Evolutionary conservation across 2,797 vertebrate species (phyloP).

Genomic region (Leuciscus waleckii): DNA sequence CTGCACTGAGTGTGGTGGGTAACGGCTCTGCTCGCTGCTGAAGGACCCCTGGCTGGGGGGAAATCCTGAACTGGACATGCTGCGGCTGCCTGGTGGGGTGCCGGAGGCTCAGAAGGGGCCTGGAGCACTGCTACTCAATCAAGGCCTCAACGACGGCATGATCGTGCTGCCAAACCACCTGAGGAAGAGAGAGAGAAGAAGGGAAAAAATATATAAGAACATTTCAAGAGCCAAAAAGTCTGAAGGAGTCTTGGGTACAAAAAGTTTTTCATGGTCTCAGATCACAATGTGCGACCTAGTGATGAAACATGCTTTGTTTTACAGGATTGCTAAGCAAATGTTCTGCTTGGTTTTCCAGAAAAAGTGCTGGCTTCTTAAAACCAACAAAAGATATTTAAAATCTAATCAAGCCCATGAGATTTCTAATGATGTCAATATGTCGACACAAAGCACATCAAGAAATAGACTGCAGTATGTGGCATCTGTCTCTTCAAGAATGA

Average conservation of each 20-base stretch:
- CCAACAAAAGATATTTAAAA: not conserved
- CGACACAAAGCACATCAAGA: too few species aligned
- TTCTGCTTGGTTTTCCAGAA: not conserved
- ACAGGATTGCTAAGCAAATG: not conserved
- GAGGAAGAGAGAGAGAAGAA: slow-evolving; percentile 57
- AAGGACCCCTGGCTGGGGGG: slow-evolving; percentile 96
- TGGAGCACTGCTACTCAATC: slow-evolving; percentile 73
- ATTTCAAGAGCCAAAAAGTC: not conserved
- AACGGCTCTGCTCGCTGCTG: slow-evolving; percentile 94
- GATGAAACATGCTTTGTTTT: slow-evolving; percentile 1
- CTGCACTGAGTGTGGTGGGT: slow-evolving; percentile 92
- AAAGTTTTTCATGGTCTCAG: slow-evolving; percentile 1
- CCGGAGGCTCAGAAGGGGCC: slow-evolving; percentile 65
- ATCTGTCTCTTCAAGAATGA: too few species aligned
- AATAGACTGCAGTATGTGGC: too few species aligned
- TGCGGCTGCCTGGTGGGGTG: slow-evolving; percentile 66
- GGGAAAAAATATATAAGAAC: slow-evolving; percentile 7
- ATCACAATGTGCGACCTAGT: not conserved
- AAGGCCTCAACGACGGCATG: slow-evolving; percentile 83
- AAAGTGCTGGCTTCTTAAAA: not conserved
- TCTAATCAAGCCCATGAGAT: not conserved
- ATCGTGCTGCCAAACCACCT: slow-evolving; percentile 85
- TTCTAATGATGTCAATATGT: not conserved
- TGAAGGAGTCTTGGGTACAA: not conserved
- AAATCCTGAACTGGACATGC: slow-evolving; percentile 93